Evolutionary conservation across 2,888 invertebrate genomes (phyloP), one percentile per base, ranked within the genome.

Genomic region (Ecdyonurus torrentis): DNA sequence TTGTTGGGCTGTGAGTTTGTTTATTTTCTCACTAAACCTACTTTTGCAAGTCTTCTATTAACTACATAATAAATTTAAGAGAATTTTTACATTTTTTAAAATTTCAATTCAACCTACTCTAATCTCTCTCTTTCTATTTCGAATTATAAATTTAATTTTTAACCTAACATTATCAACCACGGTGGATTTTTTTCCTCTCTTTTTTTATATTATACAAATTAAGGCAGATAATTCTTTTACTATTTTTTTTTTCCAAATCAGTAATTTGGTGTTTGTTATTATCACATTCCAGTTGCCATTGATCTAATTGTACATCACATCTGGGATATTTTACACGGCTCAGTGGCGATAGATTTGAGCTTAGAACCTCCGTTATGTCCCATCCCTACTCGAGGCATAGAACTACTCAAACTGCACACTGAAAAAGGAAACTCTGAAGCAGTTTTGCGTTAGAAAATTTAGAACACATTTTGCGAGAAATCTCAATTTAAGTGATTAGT

Each of bases 271-370:
- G 52, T 24, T 23, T 61, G 50, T 52, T 61, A 23, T 61, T 23
- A 58, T 62, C 58, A 23, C 55, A 50, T 62, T 62, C 22, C 63
- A 63, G 63, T 63, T 5, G 97, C 97, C 68, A 96, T 97, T 73
- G 94, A 95, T 74, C 80, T 97, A 75, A 96, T 97, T 72, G 96
- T 97, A 61, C 95, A 96, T 77, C 96, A 96, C 76, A 95, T 97
- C 74, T 87, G 91, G 69, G 96, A 96, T 74, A 55, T 55, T 55
- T 18, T 55, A n/a, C 55, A 55, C n/a, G 55, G 55, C 10, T 5
- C 5, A 5, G 37, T 37, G 5, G 5, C 55, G 55, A 55, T 22
- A 10, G 37, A 37, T 5, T 37, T 37, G 55, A 55, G 20, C 7
- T 55, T 37, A 55, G 55, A 55, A n/a, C 19, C 55, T 5, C 55